Evolutionary conservation across 1,140 invertebrate genomes (phyloP), one percentile per base, ranked within the genome.

Genomic region (Hylyphantes graminicola): DNA sequence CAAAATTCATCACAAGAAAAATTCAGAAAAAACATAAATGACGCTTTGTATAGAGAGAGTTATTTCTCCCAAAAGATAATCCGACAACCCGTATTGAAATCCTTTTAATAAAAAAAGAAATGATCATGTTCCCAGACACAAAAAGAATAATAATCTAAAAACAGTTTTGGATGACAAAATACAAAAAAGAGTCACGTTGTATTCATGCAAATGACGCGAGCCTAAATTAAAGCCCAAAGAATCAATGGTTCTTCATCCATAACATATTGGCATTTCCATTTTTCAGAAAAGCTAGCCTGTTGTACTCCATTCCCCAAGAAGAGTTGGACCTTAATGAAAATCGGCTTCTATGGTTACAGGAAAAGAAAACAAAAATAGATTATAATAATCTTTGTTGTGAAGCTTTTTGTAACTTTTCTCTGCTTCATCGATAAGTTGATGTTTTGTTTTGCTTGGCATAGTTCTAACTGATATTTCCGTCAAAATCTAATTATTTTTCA

Each of bases 241-340:
- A 76, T 76, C 51, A 48, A 57, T 35, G 35, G 35, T 64, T 64
- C 11, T 65, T 15, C 21, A 35, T 51, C n/a, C 15, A 50, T 48
- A 19, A 50, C 13, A 10, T 63, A 76, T 76, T 21, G 74, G 48
- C 74, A 64, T 76, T 63, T 76, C 74, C 74, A 76, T 76, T 63
- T 76, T 76, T 76, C 74, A 76, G 64, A 76, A 9, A 6, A 17
- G 8, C 55, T 15, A 12, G 64, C 35, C 15, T 10, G 35, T 48
- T 65, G n/a, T 19, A 55, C 21, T 74, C 35, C 21, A n/a, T 74
- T 74, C 72, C 35, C 35, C 5, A 35, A 35, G 35, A 35, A 59
- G 54, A 5, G 2, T 17, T 57, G 21, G 9, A 2, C 19, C n/a
- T 51, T 63, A 76, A 55, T 6, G 35, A 63, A 63, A 76, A 63